Evolutionary conservation across 1,140 invertebrate species (phyloP), one percentile per base, ranked within the genome.

Genomic region (Caenorhabditis brenneri): DNA sequence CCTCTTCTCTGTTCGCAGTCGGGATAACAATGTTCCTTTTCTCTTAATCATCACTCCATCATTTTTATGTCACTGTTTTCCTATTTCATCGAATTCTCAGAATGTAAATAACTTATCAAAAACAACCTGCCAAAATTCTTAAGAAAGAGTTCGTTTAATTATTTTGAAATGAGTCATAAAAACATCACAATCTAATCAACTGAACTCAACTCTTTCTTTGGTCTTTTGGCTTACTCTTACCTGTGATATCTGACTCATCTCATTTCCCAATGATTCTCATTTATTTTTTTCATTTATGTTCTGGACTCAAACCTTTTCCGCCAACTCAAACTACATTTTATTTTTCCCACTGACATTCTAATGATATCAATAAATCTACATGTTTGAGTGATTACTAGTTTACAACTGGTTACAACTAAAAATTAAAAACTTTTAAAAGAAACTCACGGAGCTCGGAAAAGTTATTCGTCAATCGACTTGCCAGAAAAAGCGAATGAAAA

Each of bases 101-200:
- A 42, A 74, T 74, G 65, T 74, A 74, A 39, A 74, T 74, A 74
- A 10, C 42, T 42, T 65, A 65, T 65, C 58, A 65, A 65, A 65
- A 33, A n/a, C n/a, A 65, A 27, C 58, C 4, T 6, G 29, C 19
- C 29, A 36, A 33, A 33, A 19, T 33, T 22, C 24, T 19, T 7
- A 65, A 16, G 15, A 1, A 36, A 33, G 58, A 65, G 22, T 65
- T 36, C 58, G 5, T 3, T 27, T 55, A 55, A 65, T 33, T 65
- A 65, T 29, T n/a, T 58, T 9, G 22, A 58, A 58, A 65, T 65
- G 58, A 65, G 31, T 65, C 16, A 65, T 36, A 12, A 55, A 55
- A 27, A 55, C 27, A 29, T 27, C 58, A 5, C 16, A 16, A 2
- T 24, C 22, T 16, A 19, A 4, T 65, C 15, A 19, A 65, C 29